Conservation (phyloP, 2,888 invertebrate genomes). For the Athrips mouffetella region DNA sequence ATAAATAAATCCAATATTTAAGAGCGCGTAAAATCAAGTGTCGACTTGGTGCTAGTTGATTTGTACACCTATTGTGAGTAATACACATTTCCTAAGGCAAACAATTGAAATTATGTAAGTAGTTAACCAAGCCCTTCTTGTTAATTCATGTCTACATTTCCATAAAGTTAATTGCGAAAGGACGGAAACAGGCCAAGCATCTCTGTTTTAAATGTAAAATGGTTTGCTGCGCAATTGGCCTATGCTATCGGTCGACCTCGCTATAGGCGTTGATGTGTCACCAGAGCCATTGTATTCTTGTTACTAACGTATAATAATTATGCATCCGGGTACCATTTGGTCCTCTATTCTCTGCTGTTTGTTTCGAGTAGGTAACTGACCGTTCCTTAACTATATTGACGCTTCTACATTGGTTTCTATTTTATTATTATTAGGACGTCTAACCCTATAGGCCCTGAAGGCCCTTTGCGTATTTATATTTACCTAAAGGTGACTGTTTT, state of each 20-base stretch:
- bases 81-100: conserved; percentile 23
- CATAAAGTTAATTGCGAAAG: conserved; percentile 18
- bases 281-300: conserved; percentile 33
- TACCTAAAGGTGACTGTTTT: too few species aligned
- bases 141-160: conserved; percentile 30
- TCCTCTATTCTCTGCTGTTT: conserved; percentile 37
- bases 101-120: conserved; percentile 36
- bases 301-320: conserved; percentile 31
- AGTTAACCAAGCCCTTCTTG: conserved; percentile 35
- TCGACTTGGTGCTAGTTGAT: too few species aligned
- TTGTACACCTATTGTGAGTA: conserved; percentile 14
- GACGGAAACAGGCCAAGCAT: not conserved
- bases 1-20: too few species aligned
- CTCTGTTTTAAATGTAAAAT: conserved; percentile 13
- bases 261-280: conserved; percentile 32
- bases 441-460: too few species aligned
- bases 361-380: conserved; percentile 29
- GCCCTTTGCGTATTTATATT: too few species aligned
- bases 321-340: conserved; percentile 52
- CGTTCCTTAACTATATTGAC: not conserved
- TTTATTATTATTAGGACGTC: too few species aligned
- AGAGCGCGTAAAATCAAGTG: too few species aligned
- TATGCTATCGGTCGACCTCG: conserved; percentile 45
- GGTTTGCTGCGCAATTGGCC: conserved; percentile 48
- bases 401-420: not conserved